phyloP scores from a whole-genome alignment of 1,140 invertebrate species.

The Conus ventricosus region DNA sequence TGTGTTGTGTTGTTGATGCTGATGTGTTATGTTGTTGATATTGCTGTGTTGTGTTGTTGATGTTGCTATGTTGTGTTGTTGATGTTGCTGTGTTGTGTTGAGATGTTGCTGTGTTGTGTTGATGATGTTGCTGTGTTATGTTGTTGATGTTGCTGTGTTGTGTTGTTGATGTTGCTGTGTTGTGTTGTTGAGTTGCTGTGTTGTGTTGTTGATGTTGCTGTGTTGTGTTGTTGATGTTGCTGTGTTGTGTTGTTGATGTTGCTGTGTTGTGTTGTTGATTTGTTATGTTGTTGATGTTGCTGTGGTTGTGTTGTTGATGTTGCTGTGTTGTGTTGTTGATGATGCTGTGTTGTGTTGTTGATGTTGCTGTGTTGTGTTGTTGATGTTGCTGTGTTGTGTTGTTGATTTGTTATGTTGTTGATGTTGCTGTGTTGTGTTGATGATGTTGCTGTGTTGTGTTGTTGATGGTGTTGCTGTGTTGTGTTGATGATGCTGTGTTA shows the following conservation, averaged over 20 bases:
- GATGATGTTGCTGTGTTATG: too few relatives aligned
- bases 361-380: neutral
- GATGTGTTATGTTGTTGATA: neutral
- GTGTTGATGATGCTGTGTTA: neutral
- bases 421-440: too few relatives aligned
- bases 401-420: too few relatives aligned
- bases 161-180: neutral
- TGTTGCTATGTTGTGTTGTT: neutral
- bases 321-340: neutral
- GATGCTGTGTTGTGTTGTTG: neutral
- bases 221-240: neutral
- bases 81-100: neutral
- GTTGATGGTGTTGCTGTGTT: too few relatives aligned
- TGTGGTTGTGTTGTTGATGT: neutral
- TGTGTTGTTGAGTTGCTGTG: neutral
- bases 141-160: neutral
- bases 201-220: neutral
- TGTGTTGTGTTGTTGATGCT: neutral
- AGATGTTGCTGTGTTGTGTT: neutral
- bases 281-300: neutral
- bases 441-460: too few relatives aligned
- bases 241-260: neutral
- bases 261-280: too few relatives aligned
- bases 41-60: neutral
- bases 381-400: neutral